phyloP scores from a whole-genome alignment of 2,113 vertebrate species.

The Myiagra hebetior region DNA sequence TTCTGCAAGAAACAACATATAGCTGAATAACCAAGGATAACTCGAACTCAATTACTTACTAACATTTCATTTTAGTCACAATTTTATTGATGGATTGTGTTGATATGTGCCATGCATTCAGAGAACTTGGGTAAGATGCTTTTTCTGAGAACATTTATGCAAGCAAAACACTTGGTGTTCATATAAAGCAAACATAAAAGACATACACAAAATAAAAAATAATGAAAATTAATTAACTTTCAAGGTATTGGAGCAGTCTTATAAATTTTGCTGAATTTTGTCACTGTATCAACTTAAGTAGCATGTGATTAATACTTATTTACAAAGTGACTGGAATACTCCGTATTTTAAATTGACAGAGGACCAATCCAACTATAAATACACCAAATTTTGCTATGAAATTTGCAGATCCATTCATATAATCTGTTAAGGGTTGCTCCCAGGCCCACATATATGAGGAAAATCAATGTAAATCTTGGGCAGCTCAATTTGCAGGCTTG shows the following conservation, averaged over 20 bases:
- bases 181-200: not conserved
- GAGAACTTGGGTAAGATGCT: not conserved
- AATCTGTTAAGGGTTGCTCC: not conserved
- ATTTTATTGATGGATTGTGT: not conserved
- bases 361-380: not conserved
- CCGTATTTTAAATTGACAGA: not conserved
- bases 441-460: not conserved
- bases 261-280: not conserved
- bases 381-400: not conserved
- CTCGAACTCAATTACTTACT: not conserved
- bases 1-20: not conserved
- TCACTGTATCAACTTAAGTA: not conserved
- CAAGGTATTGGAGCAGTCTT: not conserved
- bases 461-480: not conserved
- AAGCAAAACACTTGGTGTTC: not conserved
- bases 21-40: not conserved
- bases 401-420: not conserved
- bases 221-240: not conserved
- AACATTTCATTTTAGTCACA: not conserved
- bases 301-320: not conserved
- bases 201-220: rapidly evolving
- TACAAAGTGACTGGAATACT: not conserved
- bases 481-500: not conserved
- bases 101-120: not conserved
- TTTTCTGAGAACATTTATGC: not conserved